Evolutionary conservation across 1,140 invertebrate species (phyloP).

Genomic region (Archivesica marissinica): DNA sequence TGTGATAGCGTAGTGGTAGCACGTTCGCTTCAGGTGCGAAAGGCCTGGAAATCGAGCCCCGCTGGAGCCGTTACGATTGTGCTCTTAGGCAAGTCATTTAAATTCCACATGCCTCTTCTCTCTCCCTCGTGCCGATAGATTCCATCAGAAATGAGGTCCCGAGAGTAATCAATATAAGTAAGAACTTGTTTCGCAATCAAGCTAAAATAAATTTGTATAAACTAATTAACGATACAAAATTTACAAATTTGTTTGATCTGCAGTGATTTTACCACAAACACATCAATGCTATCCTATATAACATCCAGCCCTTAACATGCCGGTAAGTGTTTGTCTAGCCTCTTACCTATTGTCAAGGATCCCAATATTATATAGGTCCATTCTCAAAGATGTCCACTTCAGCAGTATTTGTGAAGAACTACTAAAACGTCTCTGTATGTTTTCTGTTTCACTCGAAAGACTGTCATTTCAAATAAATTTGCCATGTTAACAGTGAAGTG

Average conservation of each 20-base stretch:
- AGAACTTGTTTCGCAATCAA: too few relatives aligned
- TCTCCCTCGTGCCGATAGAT: too few relatives aligned
- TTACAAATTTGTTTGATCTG: neutral
- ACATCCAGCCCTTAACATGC: neutral
- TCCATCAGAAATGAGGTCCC: too few relatives aligned
- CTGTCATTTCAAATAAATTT: slow-evolving; percentile 38
- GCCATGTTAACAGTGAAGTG: slow-evolving; percentile 36
- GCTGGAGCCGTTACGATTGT: too few relatives aligned
- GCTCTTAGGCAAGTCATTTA: too few relatives aligned
- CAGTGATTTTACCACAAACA: slow-evolving; percentile 16
- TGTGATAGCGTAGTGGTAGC: too few relatives aligned
- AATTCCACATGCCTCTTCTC: too few relatives aligned
- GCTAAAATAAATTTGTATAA: too few relatives aligned
- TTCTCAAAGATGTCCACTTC: slow-evolving; percentile 27
- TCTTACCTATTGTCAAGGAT: slow-evolving; percentile 53
- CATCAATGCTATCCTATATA: slow-evolving; percentile 16
- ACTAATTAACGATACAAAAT: too few relatives aligned
- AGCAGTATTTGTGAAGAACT: slow-evolving; percentile 31
- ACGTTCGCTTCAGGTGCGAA: too few relatives aligned
- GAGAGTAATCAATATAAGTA: too few relatives aligned
- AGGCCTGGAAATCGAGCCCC: too few relatives aligned
- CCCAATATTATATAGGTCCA: neutral
- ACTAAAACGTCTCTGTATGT: neutral
- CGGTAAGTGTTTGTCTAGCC: slow-evolving; percentile 37
- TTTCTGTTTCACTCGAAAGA: slow-evolving; percentile 1